Evolutionary conservation across 2,113 vertebrate genomes (phyloP).

Genomic region (Callospermophilus lateralis): DNA sequence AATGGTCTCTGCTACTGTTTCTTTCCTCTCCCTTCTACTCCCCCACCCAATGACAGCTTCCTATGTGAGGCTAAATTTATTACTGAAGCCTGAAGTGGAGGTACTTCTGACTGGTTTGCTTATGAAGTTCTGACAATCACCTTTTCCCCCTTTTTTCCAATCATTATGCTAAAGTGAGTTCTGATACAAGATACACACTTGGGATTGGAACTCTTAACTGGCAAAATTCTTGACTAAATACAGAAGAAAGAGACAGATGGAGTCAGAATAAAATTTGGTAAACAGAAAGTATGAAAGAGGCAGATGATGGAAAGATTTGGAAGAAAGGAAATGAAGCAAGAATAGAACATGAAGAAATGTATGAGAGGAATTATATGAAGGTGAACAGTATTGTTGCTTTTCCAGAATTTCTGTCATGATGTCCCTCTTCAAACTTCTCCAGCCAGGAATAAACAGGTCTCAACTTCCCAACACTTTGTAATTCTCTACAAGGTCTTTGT

Average conservation of each 20-base stretch:
- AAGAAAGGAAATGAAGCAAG: not conserved
- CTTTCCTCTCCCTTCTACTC: too few relatives aligned
- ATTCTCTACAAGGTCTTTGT: not conserved
- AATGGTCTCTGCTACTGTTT: not conserved
- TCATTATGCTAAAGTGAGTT: not conserved
- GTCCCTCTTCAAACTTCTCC: not conserved
- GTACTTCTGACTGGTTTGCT: not conserved
- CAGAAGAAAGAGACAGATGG: not conserved
- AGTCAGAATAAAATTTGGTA: not conserved
- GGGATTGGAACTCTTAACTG: not conserved
- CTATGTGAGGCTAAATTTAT: not conserved
- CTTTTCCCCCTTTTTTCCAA: not conserved
- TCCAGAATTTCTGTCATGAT: not conserved
- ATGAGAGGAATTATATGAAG: not conserved
- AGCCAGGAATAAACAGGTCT: not conserved
- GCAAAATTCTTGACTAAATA: conserved; percentile 2
- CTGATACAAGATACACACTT: not conserved
- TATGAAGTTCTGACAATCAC: not conserved
- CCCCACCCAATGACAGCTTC: not conserved
- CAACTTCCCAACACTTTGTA: not conserved
- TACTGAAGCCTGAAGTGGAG: not conserved
- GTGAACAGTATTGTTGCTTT: not conserved
- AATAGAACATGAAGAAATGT: not conserved
- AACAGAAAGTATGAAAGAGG: not conserved
- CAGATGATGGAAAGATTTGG: not conserved